Base-by-base conservation (phyloP, 2,113 vertebrate genomes). In the Typhlomys cinereus region DNA sequence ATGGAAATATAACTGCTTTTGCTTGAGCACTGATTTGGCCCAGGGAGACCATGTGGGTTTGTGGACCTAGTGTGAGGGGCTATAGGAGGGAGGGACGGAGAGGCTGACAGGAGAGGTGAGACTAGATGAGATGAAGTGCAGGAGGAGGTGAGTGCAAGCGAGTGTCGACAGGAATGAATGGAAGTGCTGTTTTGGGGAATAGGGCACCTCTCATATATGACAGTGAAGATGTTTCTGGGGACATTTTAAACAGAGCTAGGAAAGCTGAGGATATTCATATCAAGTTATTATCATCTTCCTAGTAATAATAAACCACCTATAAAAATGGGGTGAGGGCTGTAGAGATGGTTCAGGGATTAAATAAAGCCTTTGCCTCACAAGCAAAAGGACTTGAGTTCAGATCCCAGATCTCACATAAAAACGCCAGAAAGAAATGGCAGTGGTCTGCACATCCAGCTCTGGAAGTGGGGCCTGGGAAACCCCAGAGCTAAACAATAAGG, bases 321-420 rank as follows among this genome's bases (percentile, higher is more conserved):
- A 46, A 44, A 87, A 93, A 85, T 75, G 39, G 81, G 25, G 50
- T 41, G 61, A n/a, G n/a, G n/a, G n/a, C n/a, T n/a, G n/a, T n/a
- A n/a, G n/a, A n/a, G n/a, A n/a, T n/a, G n/a, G n/a, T n/a, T n/a
- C n/a, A n/a, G n/a, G n/a, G n/a, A n/a, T n/a, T n/a, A n/a, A n/a
- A n/a, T n/a, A n/a, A n/a, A n/a, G n/a, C n/a, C n/a, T n/a, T n/a
- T n/a, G n/a, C n/a, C n/a, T n/a, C n/a, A n/a, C n/a, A n/a, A n/a
- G n/a, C n/a, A n/a, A n/a, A n/a, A n/a, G n/a, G n/a, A n/a, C n/a
- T n/a, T n/a, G n/a, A n/a, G n/a, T n/a, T n/a, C n/a, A n/a, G n/a
- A n/a, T n/a, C n/a, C n/a, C n/a, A n/a, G n/a, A n/a, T n/a, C n/a
- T n/a, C n/a, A n/a, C n/a, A n/a, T n/a, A n/a, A n/a, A n/a, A n/a